These are phyloP conservation scores for Patella caerulea DNA, from an alignment of 2,888 invertebrate species.

Conservation along the genomic window DNA sequence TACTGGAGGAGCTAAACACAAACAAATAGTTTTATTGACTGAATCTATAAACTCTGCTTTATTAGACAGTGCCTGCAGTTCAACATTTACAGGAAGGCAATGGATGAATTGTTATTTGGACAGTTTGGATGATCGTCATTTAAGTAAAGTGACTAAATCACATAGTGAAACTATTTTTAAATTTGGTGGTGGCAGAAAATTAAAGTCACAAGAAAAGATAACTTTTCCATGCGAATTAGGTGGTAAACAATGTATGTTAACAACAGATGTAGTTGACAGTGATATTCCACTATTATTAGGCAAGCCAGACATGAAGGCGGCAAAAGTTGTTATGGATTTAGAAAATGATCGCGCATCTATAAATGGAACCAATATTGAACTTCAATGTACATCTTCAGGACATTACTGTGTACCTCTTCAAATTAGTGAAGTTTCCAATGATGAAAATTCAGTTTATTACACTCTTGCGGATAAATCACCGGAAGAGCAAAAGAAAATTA, in stretches of 20 bases:
- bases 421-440: constrained; percentile 6
- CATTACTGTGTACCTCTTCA: constrained; percentile 27
- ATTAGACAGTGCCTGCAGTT: constrained; percentile 5
- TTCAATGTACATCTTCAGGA: constrained; percentile 28
- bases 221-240: constrained; percentile 25
- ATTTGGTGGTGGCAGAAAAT: constrained; percentile 28
- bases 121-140: constrained; percentile 6
- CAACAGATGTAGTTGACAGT: constrained; percentile 23
- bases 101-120: constrained; percentile 12
- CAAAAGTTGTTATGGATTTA: constrained; percentile 21
- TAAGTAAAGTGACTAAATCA: background rate
- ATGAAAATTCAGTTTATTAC: background rate
- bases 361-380: constrained; percentile 21
- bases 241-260: constrained; percentile 12
- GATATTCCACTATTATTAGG: constrained; percentile 31
- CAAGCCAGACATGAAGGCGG: constrained; percentile 25
- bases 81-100: background rate
- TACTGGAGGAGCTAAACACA: background rate
- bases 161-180: constrained; percentile 18
- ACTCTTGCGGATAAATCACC: background rate
- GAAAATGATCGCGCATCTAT: constrained; percentile 24
- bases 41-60: constrained; percentile 11
- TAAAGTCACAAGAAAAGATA: constrained; percentile 21
- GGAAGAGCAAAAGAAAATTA: background rate
- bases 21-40: background rate